phyloP scores from a whole-genome alignment of 92 coral and sea anemone species.

The Epizoanthus stellaris region DNA sequence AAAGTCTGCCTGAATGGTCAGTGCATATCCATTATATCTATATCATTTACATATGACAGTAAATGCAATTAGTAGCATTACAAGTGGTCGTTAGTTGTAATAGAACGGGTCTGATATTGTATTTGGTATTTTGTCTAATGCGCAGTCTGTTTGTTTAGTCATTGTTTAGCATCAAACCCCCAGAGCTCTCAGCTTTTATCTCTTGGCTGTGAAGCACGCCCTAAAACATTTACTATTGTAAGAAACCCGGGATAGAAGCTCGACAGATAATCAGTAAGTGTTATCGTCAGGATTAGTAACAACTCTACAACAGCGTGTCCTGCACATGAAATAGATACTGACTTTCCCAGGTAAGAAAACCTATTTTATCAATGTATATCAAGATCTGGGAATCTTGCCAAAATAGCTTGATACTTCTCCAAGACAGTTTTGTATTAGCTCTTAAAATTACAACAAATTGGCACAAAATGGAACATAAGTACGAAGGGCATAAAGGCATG shows the following conservation, averaged over 20 bases:
- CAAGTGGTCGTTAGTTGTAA: conserved; percentile 92
- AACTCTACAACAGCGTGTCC: conserved; percentile 46
- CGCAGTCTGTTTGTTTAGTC: conserved; percentile 97
- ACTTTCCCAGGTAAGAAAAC: conserved; percentile 60
- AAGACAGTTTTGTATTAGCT: neutral
- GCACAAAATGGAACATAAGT: conserved; percentile 1
- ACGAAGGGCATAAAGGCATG: conserved; percentile 6
- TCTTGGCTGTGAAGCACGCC: conserved; percentile 83
- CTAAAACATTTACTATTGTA: conserved; percentile 78
- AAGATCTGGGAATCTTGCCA: neutral
- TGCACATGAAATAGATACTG: conserved; percentile 63
- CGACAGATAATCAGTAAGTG: conserved; percentile 59
- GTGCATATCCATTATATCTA: conserved; percentile 79
- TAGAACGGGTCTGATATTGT: conserved; percentile 88
- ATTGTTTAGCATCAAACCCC: conserved; percentile 97
- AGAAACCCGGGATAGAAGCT: conserved; percentile 48
- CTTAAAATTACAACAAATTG: neutral
- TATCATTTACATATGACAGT: conserved; percentile 92
- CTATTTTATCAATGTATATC: conserved; percentile 7
- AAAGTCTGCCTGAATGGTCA: conserved; percentile 67
- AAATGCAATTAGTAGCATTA: conserved; percentile 88
- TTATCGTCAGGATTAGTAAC: conserved; percentile 69
- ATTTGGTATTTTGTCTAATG: conserved; percentile 95
- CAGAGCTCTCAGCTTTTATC: conserved; percentile 85
- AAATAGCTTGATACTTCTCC: neutral